Evolutionary conservation across 2,797 vertebrate genomes (phyloP).

Genomic region (Alfaro cultratus): DNA sequence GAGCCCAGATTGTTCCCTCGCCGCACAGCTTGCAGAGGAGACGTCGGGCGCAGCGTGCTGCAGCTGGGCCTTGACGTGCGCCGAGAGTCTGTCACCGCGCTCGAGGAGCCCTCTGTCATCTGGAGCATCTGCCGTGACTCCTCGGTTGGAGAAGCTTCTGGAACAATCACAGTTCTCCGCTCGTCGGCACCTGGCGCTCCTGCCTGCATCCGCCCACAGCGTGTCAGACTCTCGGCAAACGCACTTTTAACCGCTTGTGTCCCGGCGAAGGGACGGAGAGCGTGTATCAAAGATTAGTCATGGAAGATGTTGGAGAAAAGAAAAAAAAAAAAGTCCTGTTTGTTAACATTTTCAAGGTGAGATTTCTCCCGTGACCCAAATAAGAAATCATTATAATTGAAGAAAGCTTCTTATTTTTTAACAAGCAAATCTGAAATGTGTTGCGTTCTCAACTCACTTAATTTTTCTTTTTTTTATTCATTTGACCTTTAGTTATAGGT

Average conservation of each 20-base stretch:
- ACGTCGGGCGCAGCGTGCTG: slow-evolving; percentile 43
- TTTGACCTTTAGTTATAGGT: too few species aligned
- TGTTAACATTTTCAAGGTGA: too few species aligned
- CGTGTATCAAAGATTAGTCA: too few species aligned
- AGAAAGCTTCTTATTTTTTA: too few species aligned
- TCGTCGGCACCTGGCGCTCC: slow-evolving; percentile 73
- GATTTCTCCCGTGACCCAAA: too few species aligned
- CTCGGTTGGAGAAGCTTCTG: slow-evolving; percentile 63
- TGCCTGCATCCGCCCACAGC: slow-evolving; percentile 51
- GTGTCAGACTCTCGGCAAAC: slow-evolving; percentile 23
- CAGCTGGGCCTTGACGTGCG: slow-evolving; percentile 60
- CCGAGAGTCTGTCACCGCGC: slow-evolving; percentile 68
- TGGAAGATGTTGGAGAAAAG: too few species aligned
- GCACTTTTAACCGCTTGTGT: background rate
- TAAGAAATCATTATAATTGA: too few species aligned
- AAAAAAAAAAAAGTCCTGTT: too few species aligned
- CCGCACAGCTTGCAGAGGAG: slow-evolving; percentile 53
- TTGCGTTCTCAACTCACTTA: too few species aligned
- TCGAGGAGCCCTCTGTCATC: slow-evolving; percentile 63
- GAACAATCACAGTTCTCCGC: slow-evolving; percentile 64
- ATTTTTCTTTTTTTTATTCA: too few species aligned
- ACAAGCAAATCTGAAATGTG: too few species aligned
- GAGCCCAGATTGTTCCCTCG: slow-evolving; percentile 39
- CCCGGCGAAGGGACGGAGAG: background rate
- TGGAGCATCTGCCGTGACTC: slow-evolving; percentile 71